Conservation (phyloP, 2,113 vertebrate species). For the Brachypteracias leptosomus region DNA sequence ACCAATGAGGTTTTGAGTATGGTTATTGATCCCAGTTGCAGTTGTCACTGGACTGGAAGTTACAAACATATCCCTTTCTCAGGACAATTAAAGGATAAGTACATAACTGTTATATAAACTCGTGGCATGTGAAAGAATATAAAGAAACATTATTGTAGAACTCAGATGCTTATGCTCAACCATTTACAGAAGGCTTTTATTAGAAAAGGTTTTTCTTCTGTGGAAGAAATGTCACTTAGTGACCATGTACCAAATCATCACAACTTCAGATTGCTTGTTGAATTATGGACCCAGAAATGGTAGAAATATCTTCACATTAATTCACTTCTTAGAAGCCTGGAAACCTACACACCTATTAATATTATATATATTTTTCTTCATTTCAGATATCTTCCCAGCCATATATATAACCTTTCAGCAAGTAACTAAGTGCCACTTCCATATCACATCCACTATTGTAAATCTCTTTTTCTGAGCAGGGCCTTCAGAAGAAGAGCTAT, state of each 20-base stretch:
- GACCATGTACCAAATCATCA: neutral
- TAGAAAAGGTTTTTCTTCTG: neutral
- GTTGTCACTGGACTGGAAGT: neutral
- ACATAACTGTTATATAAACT: neutral
- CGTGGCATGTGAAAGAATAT: neutral
- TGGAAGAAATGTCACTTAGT: neutral
- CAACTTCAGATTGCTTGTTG: neutral
- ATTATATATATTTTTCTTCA: neutral
- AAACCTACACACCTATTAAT: neutral
- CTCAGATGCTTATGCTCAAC: neutral
- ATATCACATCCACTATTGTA: neutral
- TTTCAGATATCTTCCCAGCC: neutral
- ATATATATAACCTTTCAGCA: neutral
- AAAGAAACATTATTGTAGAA: neutral
- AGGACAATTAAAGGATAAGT: neutral
- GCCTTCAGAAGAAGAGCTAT: conserved; percentile 80
- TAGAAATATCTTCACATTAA: neutral
- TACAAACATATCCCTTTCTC: neutral
- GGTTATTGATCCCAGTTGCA: neutral
- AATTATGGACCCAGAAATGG: neutral
- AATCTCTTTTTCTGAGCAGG: conserved; percentile 71
- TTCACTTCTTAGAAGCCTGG: neutral
- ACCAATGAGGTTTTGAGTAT: neutral
- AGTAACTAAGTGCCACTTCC: neutral
- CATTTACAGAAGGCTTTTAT: neutral